Evolutionary conservation across 2,888 invertebrate genomes (phyloP).

Genomic region (Cepaea hortensis): DNA sequence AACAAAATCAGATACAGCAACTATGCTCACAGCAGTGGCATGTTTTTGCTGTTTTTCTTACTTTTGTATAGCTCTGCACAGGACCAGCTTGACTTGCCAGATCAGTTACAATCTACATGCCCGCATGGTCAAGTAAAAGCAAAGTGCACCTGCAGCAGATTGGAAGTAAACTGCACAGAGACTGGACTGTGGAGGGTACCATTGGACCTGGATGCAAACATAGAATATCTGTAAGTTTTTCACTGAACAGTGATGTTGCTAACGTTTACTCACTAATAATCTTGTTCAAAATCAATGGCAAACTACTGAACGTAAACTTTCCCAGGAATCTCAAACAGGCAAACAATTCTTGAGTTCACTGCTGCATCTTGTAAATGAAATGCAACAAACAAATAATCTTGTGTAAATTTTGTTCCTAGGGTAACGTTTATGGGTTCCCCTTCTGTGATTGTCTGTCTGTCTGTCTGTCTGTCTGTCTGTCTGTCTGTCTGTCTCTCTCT

Average conservation of each 20-base stretch:
- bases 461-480: too few relatives aligned
- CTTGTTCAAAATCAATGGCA: not conserved
- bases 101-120: slow-evolving; percentile 16
- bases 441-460: too few relatives aligned
- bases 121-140: not conserved
- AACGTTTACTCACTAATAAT: not conserved
- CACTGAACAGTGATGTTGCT: not conserved
- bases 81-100: not conserved
- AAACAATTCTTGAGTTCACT: too few relatives aligned
- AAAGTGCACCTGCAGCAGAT: slow-evolving; percentile 16
- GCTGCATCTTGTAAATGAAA: too few relatives aligned
- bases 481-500: too few relatives aligned
- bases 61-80: slow-evolving; percentile 2
- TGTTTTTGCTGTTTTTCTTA: slow-evolving; percentile 11
- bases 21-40: not conserved
- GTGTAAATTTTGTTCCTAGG: not conserved
- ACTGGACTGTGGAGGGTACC: slow-evolving; percentile 25
- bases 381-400: not conserved
- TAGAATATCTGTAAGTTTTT: slow-evolving; percentile 37
- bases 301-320: not conserved
- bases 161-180: slow-evolving; percentile 17
- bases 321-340: too few relatives aligned
- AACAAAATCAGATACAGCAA: slow-evolving; percentile 14
- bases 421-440: too few relatives aligned
- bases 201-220: not conserved